These are phyloP conservation scores for Drosophila erecta DNA, from an alignment of 1,140 invertebrate genomes.

Conservation along the genomic window DNA sequence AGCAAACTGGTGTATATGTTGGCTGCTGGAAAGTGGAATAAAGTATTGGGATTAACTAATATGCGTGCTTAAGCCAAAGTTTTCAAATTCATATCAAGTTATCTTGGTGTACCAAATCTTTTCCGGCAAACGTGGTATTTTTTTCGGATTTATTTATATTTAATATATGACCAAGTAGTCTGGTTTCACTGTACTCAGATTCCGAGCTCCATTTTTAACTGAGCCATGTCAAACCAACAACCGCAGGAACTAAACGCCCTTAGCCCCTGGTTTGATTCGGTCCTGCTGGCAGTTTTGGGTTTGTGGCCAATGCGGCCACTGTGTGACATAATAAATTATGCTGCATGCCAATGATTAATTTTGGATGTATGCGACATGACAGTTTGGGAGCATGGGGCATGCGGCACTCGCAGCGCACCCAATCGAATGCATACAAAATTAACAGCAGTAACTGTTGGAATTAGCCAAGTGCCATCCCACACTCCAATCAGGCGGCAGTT, in stretches of 20 bases:
- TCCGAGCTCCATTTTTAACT: slow-evolving; percentile 56
- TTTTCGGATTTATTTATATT: neutral
- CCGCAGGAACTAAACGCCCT: slow-evolving; percentile 69
- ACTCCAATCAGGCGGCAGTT: neutral
- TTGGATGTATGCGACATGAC: slow-evolving; percentile 71
- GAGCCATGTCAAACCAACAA: slow-evolving; percentile 66
- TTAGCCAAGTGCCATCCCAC: too few species aligned
- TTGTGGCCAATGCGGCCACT: slow-evolving; percentile 53
- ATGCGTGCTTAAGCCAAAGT: too few species aligned
- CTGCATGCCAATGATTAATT: slow-evolving; percentile 80
- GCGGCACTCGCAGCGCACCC: slow-evolving; percentile 21
- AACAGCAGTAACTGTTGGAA: slow-evolving; percentile 40
- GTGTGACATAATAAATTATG: slow-evolving; percentile 83
- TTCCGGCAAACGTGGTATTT: too few species aligned
- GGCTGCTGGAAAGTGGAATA: neutral
- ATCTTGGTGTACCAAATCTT: too few species aligned
- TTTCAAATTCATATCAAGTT: too few species aligned
- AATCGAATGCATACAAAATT: slow-evolving; percentile 78
- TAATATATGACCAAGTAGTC: neutral
- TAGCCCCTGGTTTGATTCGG: slow-evolving; percentile 25
- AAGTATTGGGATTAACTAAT: neutral
- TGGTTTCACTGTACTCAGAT: neutral
- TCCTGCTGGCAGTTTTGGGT: slow-evolving; percentile 25
- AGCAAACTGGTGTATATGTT: neutral
- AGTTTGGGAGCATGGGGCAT: slow-evolving; percentile 16